These are phyloP conservation scores for Chaenocephalus aceratus DNA, from an alignment of 2,113 vertebrate genomes.

Conservation along the genomic window DNA sequence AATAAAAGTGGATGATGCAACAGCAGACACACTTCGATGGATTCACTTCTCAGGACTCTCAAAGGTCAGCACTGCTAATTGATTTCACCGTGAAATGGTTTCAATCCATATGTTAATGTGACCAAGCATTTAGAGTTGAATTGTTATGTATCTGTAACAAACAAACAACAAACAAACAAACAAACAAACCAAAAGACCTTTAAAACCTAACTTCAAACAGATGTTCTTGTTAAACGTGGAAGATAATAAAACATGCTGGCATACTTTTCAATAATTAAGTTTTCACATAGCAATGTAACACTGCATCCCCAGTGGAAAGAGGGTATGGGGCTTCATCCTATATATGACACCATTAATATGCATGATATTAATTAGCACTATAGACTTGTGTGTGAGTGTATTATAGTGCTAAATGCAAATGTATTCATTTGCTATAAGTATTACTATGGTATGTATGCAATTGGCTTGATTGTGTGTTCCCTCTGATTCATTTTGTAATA, in stretches of 20 bases:
- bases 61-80: background rate
- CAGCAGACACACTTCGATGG: background rate
- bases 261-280: background rate
- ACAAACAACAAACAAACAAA: background rate
- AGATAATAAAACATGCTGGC: no score
- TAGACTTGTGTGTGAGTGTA: slow-evolving; percentile 6
- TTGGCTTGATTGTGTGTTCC: slow-evolving; percentile 37
- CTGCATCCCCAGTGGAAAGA: slow-evolving; percentile 1
- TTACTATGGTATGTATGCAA: slow-evolving; percentile 28
- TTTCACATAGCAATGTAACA: background rate
- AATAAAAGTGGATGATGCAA: background rate
- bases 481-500: slow-evolving; percentile 16
- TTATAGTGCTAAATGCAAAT: slow-evolving; percentile 13
- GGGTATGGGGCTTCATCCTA: slow-evolving; percentile 12
- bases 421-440: background rate
- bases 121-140: background rate
- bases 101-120: background rate
- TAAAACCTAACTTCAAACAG: background rate
- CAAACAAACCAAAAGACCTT: background rate
- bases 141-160: background rate
- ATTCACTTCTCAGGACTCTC: background rate
- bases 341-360: slow-evolving; percentile 49
- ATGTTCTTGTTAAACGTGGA: no score
- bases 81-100: background rate
- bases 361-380: slow-evolving; percentile 50